Percentiles rank a stretch among this genome's conserved stretches.
Conservation (phyloP, 2,888 invertebrate species). For the Nysson spinosus region DNA sequence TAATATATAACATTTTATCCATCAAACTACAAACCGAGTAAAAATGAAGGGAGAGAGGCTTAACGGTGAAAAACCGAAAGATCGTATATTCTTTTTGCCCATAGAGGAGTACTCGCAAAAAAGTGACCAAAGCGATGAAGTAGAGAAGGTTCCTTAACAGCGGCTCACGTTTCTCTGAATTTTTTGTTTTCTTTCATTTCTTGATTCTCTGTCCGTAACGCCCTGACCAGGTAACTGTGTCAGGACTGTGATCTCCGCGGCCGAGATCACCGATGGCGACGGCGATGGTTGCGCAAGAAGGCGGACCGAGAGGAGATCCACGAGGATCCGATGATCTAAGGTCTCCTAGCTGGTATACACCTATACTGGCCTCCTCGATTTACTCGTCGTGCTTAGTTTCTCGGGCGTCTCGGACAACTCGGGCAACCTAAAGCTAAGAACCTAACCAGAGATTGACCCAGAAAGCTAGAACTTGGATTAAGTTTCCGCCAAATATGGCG, state of each 20-base stretch:
- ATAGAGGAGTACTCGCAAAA: slow-evolving; percentile 56
- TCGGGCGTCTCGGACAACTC: slow-evolving; percentile 42
- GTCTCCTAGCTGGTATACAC: slow-evolving; percentile 50
- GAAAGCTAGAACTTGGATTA: slow-evolving; percentile 50
- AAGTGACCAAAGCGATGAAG: slow-evolving; percentile 33
- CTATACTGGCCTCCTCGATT: slow-evolving; percentile 50
- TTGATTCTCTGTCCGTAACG: slow-evolving; percentile 59
- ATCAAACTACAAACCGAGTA: no score
- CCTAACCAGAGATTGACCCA: slow-evolving; percentile 60
- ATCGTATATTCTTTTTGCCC: slow-evolving; percentile 34
- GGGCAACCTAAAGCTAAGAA: slow-evolving; percentile 58
- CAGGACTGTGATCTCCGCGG: slow-evolving; percentile 68
- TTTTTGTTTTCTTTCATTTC: slow-evolving; percentile 30
- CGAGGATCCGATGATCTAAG: slow-evolving; percentile 67
- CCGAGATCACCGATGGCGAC: slow-evolving; percentile 67
- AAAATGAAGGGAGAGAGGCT: no score
- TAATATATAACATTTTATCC: no score
- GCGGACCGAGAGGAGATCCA: slow-evolving; percentile 63
- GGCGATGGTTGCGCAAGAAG: slow-evolving; percentile 66
- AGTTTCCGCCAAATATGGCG: slow-evolving; percentile 49
- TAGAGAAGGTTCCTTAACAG: slow-evolving; percentile 33
- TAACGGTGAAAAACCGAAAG: no score
- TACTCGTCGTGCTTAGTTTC: slow-evolving; percentile 52
- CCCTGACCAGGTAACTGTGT: slow-evolving; percentile 72
- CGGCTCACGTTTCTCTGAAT: slow-evolving; percentile 51